phyloP scores from a whole-genome alignment of 2,113 vertebrate genomes.

The Megaleporinus macrocephalus region DNA sequence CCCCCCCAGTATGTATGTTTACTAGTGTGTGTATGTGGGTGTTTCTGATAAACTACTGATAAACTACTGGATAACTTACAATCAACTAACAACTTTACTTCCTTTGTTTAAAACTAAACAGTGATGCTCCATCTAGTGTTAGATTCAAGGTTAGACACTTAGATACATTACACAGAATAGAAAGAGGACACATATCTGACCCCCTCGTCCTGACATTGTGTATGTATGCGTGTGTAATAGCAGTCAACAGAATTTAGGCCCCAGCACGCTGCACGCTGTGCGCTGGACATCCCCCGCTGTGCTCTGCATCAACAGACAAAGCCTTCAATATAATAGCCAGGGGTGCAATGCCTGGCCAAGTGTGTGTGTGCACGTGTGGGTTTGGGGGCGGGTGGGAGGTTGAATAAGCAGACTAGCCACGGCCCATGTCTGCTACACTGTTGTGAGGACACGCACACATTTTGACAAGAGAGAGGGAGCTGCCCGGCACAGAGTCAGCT shows the following conservation, averaged over 20 bases:
- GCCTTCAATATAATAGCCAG: slow-evolving; percentile 28
- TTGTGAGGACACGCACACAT: slow-evolving; percentile 27
- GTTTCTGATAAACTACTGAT: too few species aligned
- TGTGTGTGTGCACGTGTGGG: slow-evolving; percentile 18
- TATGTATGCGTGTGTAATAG: background rate
- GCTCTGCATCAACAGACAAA: slow-evolving; percentile 44
- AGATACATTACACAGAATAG: too few species aligned
- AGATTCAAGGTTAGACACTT: too few species aligned
- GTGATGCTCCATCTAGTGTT: too few species aligned
- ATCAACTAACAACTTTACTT: too few species aligned
- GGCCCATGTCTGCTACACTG: slow-evolving; percentile 33
- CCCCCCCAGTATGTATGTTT: too few species aligned
- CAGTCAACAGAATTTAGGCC: background rate
- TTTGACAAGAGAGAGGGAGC: slow-evolving; percentile 31
- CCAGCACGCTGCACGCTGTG: slow-evolving; percentile 2
- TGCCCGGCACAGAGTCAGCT: slow-evolving; percentile 49
- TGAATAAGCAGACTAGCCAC: background rate
- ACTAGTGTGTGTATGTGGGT: too few species aligned
- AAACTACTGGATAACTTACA: too few species aligned
- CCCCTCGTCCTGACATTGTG: background rate
- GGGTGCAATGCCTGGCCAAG: background rate
- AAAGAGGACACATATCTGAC: too few species aligned
- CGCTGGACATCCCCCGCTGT: slow-evolving; percentile 12
- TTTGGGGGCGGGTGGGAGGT: background rate
- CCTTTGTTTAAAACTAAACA: too few species aligned